Evolutionary conservation across 92 coral and sea anemone genomes (phyloP), one percentile per base, ranked within the genome.

Genomic region (Metridium senile): DNA sequence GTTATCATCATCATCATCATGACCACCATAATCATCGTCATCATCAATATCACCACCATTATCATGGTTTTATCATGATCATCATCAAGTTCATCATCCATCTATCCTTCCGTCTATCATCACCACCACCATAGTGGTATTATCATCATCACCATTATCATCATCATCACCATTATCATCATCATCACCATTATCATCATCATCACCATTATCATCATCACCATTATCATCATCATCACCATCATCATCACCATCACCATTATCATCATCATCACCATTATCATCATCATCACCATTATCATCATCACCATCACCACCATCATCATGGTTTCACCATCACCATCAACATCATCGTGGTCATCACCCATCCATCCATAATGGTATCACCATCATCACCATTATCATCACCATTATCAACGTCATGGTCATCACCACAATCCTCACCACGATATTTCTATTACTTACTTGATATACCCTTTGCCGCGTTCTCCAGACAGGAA

Each of bases 381-480:
- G 11, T 3, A 21, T 43, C 66, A 21, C 11, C 76, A 16, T 49
- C 33, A n/a, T 52, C 76, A n/a, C 76, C 74, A 69, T 53, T 21
- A 46, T 20, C 76, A 21, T 25, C 76, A 29, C 22, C 28, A 13
- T 23, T 47, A 13, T n/a, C 74, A 16, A n/a, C 49, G 23, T 45
- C 26, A 19, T n/a, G n/a, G n/a, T 49, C 33, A n/a, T 52, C 76
- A n/a, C 76, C 74, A 69, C 26, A 17, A 46, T 20, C 76, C 1
- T 25, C 76, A 29, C 22, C 28, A 13, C 28, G 9, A 13, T n/a
- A n/a, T 9, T n/a, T 54, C 61, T 54, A n/a, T 54, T 4, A 59
- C 91, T 79, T 34, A 87, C 91, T 79, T 91, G 72, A 91, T 81
- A 74, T 91, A 91, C 31, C 97, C 97, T 74, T 86, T 91, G 89